phyloP scores from a whole-genome alignment of 2,797 vertebrate genomes.

The Euthynnus affinis region DNA sequence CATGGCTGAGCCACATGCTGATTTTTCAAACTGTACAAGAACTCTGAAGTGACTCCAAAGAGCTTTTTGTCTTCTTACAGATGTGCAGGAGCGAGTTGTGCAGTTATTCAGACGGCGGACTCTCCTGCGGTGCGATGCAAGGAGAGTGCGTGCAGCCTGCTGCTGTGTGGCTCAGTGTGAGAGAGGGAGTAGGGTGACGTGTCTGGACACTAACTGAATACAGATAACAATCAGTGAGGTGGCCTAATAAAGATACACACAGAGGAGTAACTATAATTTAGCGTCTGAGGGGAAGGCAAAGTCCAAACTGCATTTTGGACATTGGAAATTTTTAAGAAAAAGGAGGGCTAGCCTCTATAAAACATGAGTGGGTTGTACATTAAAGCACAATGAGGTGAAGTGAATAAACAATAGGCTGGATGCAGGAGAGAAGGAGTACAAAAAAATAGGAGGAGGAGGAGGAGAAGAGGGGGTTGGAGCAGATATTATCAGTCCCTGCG shows the following conservation, averaged over 20 bases:
- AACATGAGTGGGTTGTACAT: constrained; percentile 9
- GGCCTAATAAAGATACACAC: constrained; percentile 50
- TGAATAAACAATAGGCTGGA: constrained; percentile 60
- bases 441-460: constrained; percentile 55
- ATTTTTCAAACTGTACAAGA: constrained; percentile 72
- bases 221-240: constrained; percentile 70
- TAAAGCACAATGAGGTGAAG: constrained; percentile 34
- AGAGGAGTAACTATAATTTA: constrained; percentile 1
- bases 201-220: constrained; percentile 70
- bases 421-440: constrained; percentile 56
- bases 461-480: constrained; percentile 68
- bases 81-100: constrained; percentile 17
- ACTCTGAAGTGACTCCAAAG: constrained; percentile 44
- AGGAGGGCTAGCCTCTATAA: neutral
- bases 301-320: constrained; percentile 35
- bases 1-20: constrained; percentile 81
- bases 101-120: constrained; percentile 32
- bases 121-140: constrained; percentile 62
- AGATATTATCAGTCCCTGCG: constrained; percentile 82
- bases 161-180: constrained; percentile 44
- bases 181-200: constrained; percentile 54
- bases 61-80: constrained; percentile 45
- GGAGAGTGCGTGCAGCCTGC: constrained; percentile 50
- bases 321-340: neutral
- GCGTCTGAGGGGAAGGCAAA: constrained; percentile 16